Base-by-base conservation (phyloP, 2,113 vertebrate species). In the Ctenomys sociabilis region DNA sequence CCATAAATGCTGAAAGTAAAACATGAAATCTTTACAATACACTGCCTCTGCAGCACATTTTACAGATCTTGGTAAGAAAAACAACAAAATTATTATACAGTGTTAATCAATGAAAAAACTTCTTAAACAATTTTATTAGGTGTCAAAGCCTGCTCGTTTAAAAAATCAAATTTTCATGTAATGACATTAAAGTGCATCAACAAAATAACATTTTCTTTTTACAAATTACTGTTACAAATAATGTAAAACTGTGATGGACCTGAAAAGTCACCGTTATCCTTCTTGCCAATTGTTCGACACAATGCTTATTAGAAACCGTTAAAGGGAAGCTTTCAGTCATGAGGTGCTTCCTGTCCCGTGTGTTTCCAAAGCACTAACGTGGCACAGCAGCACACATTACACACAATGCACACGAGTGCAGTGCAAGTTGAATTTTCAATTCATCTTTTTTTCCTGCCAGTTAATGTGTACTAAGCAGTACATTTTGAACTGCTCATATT, bases 171-270 rank as follows among this genome's bases (percentile, higher is more conserved):
- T 78, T 2, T 1, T 3, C 10, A 57, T 54, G 28, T 32, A 85
- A 63, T 43, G 87, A 93, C 45, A 70, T 52, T 77, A 92, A 97
- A 96, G 30, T 95, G 28, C 1, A 93, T 54, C 35, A 35, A 35
- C 40, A 90, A 93, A n/a, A 64, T 1, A 89, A 95, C 43, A 87
- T 94, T 11, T 59, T 91, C 94, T 9, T 89, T 93, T 68, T 10
- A n/a, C 0, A 89, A 93, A 81, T 90, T 21, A 92, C 75, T 94
- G 9, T 88, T 45, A 90, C 28, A 94, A 96, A 95, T 90, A 92
- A 9, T 88, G 0, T 12, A 95, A 37, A n/a, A 86, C 32, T 92
- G 21, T 35, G 26, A 32, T 90, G 30, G 21, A 92, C 81, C 21
- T 82, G 70, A 97, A 95, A 93, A 82, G 54, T 49, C 91, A 13